These are phyloP conservation scores for Hylaeus volcanicus DNA, from an alignment of 1,140 invertebrate species.

Conservation along the genomic window DNA sequence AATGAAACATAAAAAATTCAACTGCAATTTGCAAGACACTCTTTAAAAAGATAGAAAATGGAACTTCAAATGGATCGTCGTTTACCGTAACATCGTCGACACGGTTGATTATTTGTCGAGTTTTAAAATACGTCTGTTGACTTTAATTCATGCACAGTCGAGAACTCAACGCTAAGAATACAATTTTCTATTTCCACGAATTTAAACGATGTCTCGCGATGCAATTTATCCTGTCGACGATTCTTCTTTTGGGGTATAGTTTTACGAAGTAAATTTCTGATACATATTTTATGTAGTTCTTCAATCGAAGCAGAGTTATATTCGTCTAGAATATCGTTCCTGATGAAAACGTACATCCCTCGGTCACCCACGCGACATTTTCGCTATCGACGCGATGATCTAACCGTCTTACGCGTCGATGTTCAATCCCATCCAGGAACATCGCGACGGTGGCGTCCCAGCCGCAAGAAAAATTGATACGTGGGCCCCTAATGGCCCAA, in stretches of 20 bases:
- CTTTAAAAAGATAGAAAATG: background rate
- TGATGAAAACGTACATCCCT: background rate
- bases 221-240: conserved; percentile 39
- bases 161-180: conserved; percentile 45
- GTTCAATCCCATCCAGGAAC: conserved; percentile 18
- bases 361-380: conserved; percentile 23
- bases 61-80: background rate
- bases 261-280: conserved; percentile 49
- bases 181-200: conserved; percentile 69
- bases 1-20: no score
- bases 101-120: conserved; percentile 52
- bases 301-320: background rate
- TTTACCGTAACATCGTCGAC: conserved; percentile 29
- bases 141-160: conserved; percentile 60
- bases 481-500: conserved; percentile 75
- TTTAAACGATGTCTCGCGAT: conserved; percentile 57
- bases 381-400: conserved; percentile 15
- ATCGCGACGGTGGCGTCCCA: conserved; percentile 39
- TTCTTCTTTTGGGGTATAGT: conserved; percentile 36
- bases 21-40: no score
- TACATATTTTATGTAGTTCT: no score
- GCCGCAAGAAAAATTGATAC: conserved; percentile 77
- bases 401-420: conserved; percentile 22
- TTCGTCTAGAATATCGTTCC: no score
- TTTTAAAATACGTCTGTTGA: conserved; percentile 57